A percentile compares a stretch with the other conserved stretches of the same genome.
These are phyloP conservation scores for Stegana nigrithorax DNA, from an alignment of 2,888 invertebrate genomes.

Conservation along the genomic window DNA sequence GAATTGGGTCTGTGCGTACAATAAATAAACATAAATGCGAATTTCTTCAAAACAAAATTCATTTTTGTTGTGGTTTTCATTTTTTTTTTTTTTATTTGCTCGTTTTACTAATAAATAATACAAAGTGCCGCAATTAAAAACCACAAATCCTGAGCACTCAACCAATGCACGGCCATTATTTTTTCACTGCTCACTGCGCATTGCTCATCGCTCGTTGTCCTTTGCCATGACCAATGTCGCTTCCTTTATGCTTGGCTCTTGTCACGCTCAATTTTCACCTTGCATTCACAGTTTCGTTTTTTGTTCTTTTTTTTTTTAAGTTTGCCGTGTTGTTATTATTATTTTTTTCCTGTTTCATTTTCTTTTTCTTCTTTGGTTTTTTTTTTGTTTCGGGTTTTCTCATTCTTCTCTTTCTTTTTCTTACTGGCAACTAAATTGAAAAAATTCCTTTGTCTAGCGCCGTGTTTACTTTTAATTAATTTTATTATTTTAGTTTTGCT, in stretches of 20 bases:
- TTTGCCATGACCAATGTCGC: neutral
- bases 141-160: neutral
- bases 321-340: neutral
- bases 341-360: neutral
- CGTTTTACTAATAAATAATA: neutral
- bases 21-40: neutral
- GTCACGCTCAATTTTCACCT: neutral
- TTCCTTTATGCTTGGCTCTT: neutral
- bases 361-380: neutral
- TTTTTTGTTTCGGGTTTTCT: neutral
- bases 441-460: slow-evolving; percentile 15
- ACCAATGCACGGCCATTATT: too few species aligned
- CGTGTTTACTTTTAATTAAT: slow-evolving; percentile 19
- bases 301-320: neutral
- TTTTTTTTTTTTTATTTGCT: neutral
- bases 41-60: too few species aligned
- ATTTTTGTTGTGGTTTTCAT: neutral
- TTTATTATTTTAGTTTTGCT: slow-evolving; percentile 14
- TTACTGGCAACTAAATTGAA: slow-evolving; percentile 7
- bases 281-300: neutral
- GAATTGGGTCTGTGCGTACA: too few species aligned
- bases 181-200: neutral
- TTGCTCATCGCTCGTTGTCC: neutral
- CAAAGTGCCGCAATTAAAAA: neutral
- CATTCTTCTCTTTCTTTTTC: neutral